phyloP scores from a whole-genome alignment of 2,888 invertebrate genomes.

The Acronicta aceris region DNA sequence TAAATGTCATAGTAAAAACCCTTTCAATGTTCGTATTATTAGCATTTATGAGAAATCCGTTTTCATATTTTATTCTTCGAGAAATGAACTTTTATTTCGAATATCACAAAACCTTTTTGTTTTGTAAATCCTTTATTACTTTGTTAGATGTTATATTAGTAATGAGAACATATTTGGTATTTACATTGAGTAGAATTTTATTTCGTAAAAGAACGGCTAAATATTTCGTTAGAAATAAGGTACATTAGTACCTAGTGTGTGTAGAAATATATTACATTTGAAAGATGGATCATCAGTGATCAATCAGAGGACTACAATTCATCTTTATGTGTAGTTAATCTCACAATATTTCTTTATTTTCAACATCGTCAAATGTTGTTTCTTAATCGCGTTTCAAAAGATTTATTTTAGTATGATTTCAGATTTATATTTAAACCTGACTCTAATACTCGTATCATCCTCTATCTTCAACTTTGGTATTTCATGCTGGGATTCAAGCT shows the following conservation, averaged over 20 bases:
- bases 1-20: slow-evolving; percentile 18
- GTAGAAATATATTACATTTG: slow-evolving; percentile 2
- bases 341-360: background rate
- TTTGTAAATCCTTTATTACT: slow-evolving; percentile 1
- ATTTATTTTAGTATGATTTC: slow-evolving; percentile 4
- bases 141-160: background rate
- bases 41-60: slow-evolving; percentile 14
- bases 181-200: background rate
- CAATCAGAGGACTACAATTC: slow-evolving; percentile 5
- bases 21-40: slow-evolving; percentile 17
- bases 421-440: background rate
- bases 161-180: background rate
- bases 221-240: background rate
- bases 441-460: too few species aligned
- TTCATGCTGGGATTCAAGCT: too few species aligned
- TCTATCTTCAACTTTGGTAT: too few species aligned
- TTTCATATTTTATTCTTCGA: slow-evolving; percentile 7
- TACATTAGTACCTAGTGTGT: background rate
- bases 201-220: background rate
- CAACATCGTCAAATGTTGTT: background rate
- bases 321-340: slow-evolving; percentile 23
- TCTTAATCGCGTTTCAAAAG: slow-evolving; percentile 7
- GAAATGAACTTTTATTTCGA: slow-evolving; percentile 2
- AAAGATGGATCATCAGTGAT: background rate
- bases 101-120: background rate